Evolutionary conservation across 2,888 invertebrate species (phyloP).

Genomic region (Pollenia amentaria): DNA sequence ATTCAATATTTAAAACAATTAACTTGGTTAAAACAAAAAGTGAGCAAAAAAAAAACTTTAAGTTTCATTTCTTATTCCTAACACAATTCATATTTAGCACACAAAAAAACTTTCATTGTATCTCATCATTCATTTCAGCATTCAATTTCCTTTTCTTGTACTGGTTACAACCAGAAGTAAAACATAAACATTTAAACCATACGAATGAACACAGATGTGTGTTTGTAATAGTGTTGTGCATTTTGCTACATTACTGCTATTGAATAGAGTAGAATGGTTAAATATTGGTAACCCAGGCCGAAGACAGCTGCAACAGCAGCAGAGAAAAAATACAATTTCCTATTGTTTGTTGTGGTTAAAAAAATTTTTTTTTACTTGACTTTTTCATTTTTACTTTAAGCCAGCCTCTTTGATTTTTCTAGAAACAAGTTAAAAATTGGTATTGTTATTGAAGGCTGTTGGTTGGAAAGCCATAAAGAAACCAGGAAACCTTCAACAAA

Average conservation of each 20-base stretch:
- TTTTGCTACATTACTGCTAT: conserved; percentile 19
- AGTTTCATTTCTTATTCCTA: conserved; percentile 21
- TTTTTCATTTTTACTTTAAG: background rate
- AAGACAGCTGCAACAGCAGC: conserved; percentile 38
- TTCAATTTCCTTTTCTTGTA: conserved; percentile 70
- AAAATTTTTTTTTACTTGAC: conserved; percentile 1
- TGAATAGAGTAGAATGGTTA: conserved; percentile 33
- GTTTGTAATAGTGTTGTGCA: conserved; percentile 2
- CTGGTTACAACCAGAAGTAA: conserved; percentile 52
- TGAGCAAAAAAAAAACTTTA: background rate
- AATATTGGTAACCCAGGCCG: conserved; percentile 42
- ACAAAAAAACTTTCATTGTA: conserved; percentile 22
- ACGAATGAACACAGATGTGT: conserved; percentile 17
- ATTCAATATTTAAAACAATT: conserved; percentile 14
- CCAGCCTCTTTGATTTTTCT: conserved; percentile 38
- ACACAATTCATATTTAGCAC: conserved; percentile 39
- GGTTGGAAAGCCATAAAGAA: conserved; percentile 50
- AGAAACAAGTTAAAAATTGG: conserved; percentile 53
- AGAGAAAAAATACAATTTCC: conserved; percentile 67
- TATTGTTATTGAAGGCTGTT: conserved; percentile 63
- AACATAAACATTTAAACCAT: conserved; percentile 64
- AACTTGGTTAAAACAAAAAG: conserved; percentile 14
- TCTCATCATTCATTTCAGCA: conserved; percentile 67
- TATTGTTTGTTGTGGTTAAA: conserved; percentile 70
- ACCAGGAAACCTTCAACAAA: conserved; percentile 35